Percentiles rank a stretch among this genome's conserved stretches.
phyloP scores from a whole-genome alignment of 2,113 vertebrate species.

The Aplodontia rufa region DNA sequence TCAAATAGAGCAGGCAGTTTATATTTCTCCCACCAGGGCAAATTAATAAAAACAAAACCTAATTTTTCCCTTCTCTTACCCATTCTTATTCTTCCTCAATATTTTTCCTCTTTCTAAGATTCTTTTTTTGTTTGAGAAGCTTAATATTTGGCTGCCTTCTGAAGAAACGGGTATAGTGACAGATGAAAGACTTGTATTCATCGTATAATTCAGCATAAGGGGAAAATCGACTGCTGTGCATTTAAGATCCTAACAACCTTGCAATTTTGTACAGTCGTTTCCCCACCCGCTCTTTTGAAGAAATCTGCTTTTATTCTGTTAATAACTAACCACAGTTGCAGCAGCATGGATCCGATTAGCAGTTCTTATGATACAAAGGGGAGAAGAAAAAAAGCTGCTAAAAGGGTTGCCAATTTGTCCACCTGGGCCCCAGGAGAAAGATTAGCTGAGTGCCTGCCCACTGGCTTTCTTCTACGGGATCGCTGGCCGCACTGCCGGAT shows the following conservation, averaged over 20 bases:
- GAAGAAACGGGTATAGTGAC: constrained; percentile 85
- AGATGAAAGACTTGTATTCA: constrained; percentile 87
- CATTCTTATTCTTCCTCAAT: constrained; percentile 83
- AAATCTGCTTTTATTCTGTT: constrained; percentile 90
- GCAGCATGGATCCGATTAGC: constrained; percentile 91
- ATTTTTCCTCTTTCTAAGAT: constrained; percentile 83
- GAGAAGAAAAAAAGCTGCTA: constrained; percentile 75
- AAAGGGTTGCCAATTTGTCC: constrained; percentile 88
- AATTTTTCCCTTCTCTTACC: constrained; percentile 74
- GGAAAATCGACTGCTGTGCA: constrained; percentile 86
- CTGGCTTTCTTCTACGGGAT: constrained; percentile 75
- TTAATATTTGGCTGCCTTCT: constrained; percentile 87
- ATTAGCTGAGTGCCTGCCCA: constrained; percentile 83
- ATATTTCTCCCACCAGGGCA: constrained; percentile 80
- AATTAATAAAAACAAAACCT: constrained; percentile 87
- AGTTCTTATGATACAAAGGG: constrained; percentile 86
- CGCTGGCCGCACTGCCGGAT: constrained; percentile 27
- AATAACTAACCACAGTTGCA: constrained; percentile 89
- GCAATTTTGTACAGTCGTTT: constrained; percentile 87
- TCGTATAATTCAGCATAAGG: constrained; percentile 85
- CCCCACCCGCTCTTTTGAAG: constrained; percentile 86
- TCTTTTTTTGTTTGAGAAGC: constrained; percentile 81
- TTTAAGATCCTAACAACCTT: constrained; percentile 90
- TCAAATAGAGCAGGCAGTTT: constrained; percentile 73
- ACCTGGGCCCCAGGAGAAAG: constrained; percentile 87